These are phyloP conservation scores for Icerya purchasi DNA, from an alignment of 2,888 invertebrate species.

Conservation along the genomic window DNA sequence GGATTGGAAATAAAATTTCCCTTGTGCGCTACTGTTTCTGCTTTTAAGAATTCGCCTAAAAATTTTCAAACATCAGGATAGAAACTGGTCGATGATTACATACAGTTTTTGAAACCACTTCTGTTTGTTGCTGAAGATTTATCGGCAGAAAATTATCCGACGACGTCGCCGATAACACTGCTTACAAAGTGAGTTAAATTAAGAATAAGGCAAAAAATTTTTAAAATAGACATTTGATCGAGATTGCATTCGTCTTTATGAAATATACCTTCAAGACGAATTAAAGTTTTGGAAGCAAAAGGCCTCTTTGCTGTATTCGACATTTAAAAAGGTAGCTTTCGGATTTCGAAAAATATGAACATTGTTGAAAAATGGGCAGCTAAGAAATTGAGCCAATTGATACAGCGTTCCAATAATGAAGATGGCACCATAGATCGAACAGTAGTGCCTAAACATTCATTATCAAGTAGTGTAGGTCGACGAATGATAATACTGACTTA, in stretches of 20 bases:
- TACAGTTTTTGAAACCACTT: background rate
- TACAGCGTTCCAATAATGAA: background rate
- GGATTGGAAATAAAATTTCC: background rate
- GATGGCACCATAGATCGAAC: background rate
- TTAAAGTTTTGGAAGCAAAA: background rate
- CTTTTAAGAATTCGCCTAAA: background rate
- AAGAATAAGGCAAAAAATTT: background rate
- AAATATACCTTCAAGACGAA: background rate
- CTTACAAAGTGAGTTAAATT: background rate
- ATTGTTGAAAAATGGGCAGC: background rate
- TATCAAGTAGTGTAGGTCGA: background rate
- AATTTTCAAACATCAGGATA: background rate
- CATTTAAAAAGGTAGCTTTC: background rate
- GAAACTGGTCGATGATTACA: background rate
- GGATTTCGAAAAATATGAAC: background rate
- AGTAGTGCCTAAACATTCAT: background rate
- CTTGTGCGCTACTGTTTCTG: background rate
- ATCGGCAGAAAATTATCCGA: background rate
- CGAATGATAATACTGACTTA: background rate
- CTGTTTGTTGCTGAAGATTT: background rate
- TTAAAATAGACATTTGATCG: background rate
- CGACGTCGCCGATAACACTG: background rate
- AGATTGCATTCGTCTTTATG: background rate
- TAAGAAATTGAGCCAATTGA: background rate
- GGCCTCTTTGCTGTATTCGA: background rate